Evolutionary conservation across 1,140 invertebrate species (phyloP), one percentile per base, ranked within the genome.

Genomic region (Lanistes nyassanus): DNA sequence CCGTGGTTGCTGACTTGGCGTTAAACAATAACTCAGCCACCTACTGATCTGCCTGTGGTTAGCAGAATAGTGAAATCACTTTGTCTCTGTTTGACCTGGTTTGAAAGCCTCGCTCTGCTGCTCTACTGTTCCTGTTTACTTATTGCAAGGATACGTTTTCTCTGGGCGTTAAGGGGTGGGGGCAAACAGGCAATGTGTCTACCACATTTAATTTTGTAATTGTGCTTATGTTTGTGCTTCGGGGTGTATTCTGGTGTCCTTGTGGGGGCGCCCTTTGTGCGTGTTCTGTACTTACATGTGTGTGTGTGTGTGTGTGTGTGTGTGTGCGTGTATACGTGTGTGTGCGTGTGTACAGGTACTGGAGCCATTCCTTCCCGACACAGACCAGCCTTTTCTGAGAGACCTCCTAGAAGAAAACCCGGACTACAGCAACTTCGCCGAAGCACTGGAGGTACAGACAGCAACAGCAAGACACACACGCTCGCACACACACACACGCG

Each of bases 371-470:
- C 73, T 79, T 21, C 67, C 66, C 19, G 62, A 72, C n/a, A 55
- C 66, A 2, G 81, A 80, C 29, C 66, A 71, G 4, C 81, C 78
- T 19, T 53, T 69, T 23, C 60, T 83, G 56, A 65, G 76, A 16
- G 80, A 81, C 23, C 79, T 81, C 60, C 78, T 83, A 39, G 47
- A 67, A 9, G 34, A 34, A 19, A 68, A 81, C 71, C 51, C 62
- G 2, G 75, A 83, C 26, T 81, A 78, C 37, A 77, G 78, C 26
- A 16, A 47, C 29, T 83, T 83, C 71, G 71, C 56, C 3, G 67
- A 77, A 47, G 76, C 66, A 67, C 51, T 83, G 29, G 62, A 77
- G 60, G 78, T 77, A 76, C 39, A 11, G 29, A 29, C 29, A 34
- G 29, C n/a, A 26, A 26, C 4, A 64, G 9, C 4, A 13, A 19